Evolutionary conservation across 2,113 vertebrate species (phyloP), one percentile per base, ranked within the genome.

Genomic region (Callipepla squamata): DNA sequence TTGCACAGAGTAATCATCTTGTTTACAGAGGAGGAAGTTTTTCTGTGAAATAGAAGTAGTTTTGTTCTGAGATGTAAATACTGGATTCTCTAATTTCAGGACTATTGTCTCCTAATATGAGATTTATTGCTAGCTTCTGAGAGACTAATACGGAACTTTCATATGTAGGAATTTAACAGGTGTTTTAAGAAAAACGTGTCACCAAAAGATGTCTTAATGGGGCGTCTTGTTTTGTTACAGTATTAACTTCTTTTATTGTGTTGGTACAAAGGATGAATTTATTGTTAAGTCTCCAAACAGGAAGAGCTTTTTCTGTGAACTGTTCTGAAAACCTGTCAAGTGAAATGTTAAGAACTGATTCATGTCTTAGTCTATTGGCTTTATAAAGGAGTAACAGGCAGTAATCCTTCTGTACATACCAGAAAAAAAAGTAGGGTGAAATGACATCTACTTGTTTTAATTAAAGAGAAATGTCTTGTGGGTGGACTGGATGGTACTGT

Each of bases 321-420:
- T 82, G 81, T 89, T 20, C 32, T 80, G 34, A 51, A 81, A 87
- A 53, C 13, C 12, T 73, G 42, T 73, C 48, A 73, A 13, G n/a
- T 83, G 90, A 80, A 89, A 92, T 6, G 9, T 82, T 55, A 91
- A 74, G 45, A 75, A 84, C 73, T 23, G 14, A 80, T 77, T 87
- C 42, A n/a, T 84, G 22, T 50, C 44, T 78, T 75, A 89, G 72
- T 65, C 61, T 32, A 36, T n/a, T 21, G 32, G 28, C n/a, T 94
- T 76, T 81, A 73, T 88, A 45, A 25, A 73, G 80, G 47, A 79
- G 23, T 26, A 90, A 55, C 51, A 78, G 48, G 25, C 67, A 74
- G 36, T 89, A 90, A 85, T 78, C 45, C 45, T 53, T 83, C 59
- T 91, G 83, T 79, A 92, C 90, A 89, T 80, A 80, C 21, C 76